phyloP scores from a whole-genome alignment of 2,888 invertebrate species.

The Myathropa florea region DNA sequence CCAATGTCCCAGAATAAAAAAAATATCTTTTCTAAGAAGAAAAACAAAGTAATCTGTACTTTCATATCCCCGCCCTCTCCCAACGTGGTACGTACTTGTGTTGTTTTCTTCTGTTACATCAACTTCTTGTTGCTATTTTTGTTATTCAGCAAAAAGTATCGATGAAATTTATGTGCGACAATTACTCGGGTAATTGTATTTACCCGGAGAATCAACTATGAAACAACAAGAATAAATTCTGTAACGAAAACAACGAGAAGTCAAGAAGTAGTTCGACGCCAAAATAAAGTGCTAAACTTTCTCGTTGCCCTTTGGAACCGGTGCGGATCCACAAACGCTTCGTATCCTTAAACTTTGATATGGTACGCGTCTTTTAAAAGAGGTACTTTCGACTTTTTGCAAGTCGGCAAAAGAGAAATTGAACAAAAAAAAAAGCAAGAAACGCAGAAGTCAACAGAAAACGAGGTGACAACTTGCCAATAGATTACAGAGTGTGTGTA shows the following conservation, averaged over 20 bases:
- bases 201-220: slow-evolving; percentile 48
- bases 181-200: slow-evolving; percentile 66
- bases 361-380: slow-evolving; percentile 13
- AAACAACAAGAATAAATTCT: slow-evolving; percentile 54
- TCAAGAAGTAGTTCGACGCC: slow-evolving; percentile 66
- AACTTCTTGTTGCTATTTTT: slow-evolving; percentile 13
- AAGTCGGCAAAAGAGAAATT: neutral
- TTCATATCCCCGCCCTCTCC: neutral
- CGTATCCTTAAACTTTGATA: slow-evolving; percentile 16
- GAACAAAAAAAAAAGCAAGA: neutral
- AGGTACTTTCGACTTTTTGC: slow-evolving; percentile 25
- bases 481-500: slow-evolving; percentile 57
- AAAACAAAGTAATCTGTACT: neutral
- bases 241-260: slow-evolving; percentile 52
- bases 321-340: slow-evolving; percentile 8
- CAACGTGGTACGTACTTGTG: neutral
- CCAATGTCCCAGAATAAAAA: neutral
- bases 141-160: slow-evolving; percentile 43
- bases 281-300: slow-evolving; percentile 67
- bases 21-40: neutral
- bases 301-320: slow-evolving; percentile 26
- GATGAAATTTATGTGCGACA: slow-evolving; percentile 56
- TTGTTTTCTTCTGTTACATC: neutral
- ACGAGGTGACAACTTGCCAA: slow-evolving; percentile 67
- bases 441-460: slow-evolving; percentile 25